Evolutionary conservation across 2,888 invertebrate species (phyloP), one percentile per base, ranked within the genome.

Genomic region (Zaprionus lineosus): DNA sequence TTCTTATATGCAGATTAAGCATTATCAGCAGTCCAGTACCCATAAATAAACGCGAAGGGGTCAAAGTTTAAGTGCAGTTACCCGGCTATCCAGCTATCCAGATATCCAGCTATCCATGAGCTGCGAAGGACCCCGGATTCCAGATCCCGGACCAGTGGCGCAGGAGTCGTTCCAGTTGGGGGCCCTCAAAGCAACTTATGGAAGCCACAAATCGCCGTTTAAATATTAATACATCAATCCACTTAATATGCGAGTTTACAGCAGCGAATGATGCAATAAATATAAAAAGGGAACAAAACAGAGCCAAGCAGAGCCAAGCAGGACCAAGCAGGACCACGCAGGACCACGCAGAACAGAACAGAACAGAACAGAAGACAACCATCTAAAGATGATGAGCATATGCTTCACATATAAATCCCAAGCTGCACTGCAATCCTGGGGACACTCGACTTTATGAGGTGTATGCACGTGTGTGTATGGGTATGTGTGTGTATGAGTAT

Each of bases 171-270:
- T 66, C 55, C 41, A 47, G 36, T 37, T 31, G 5, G 12, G 34
- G 14, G n/a, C 19, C 48, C 29, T 29, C 51, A 24, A 52, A 55
- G 55, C 60, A 55, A 43, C 52, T 56, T 57, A 37, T 62, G 67
- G 65, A 56, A 73, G 58, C 86, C 87, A 76, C 87, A 87, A 87
- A 87, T 87, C 87, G 84, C 74, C 87, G 85, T 87, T 88, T 88
- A 88, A 88, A 88, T 88, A 88, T 88, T 88, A 87, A 88, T 87
- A 88, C 86, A 88, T 87, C 88, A 88, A 88, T 88, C 86, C 88
- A 88, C 87, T 88, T 86, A 87, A 85, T 81, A 86, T 84, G 81
- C 83, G 74, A 83, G 76, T 82, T 83, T 86, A 70, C 77, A 83
- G 78, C 74, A 64, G 61, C 72, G 83, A 83, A 76, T 83, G 84